Base-by-base conservation (phyloP, 2,888 invertebrate species). In the Sinotaia quadrata region DNA sequence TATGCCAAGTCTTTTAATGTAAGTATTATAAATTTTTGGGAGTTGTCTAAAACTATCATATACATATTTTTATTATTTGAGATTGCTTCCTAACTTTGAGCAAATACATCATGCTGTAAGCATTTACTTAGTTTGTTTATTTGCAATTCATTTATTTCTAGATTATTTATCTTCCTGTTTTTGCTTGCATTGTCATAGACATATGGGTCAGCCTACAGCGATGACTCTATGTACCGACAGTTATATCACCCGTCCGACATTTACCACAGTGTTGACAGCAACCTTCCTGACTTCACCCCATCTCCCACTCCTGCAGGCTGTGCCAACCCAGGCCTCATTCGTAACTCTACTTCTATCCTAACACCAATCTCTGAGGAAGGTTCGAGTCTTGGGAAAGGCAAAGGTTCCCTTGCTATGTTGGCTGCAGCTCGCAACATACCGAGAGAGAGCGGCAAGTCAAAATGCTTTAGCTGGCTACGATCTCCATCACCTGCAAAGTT, bases 121-220 rank as follows among this genome's bases (percentile, higher is more conserved):
- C n/a, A n/a, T n/a, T n/a, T n/a, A n/a, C n/a, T n/a, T n/a, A n/a
- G n/a, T n/a, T n/a, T n/a, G n/a, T n/a, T n/a, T n/a, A n/a, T n/a
- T n/a, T n/a, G n/a, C n/a, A n/a, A n/a, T n/a, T n/a, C n/a, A 15
- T 10, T 52, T 18, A 52, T 52, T 52, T 52, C 10, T 52, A n/a
- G 15, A 18, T 52, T 10, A n/a, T 18, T 24, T 52, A 24, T 10
- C 15, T 10, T n/a, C n/a, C n/a, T n/a, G n/a, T n/a, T n/a, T n/a
- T n/a, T n/a, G n/a, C n/a, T n/a, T n/a, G n/a, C 36, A 5, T 61
- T 49, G 49, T 76, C 77, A 44, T 79, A 85, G 83, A 81, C 75
- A 4, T 81, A 77, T 67, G 75, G 82, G n/a, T 85, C 85, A 21
- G 78, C 81, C 33, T 85, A 84, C 70, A 82, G 80, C 58, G 83